phyloP scores from a whole-genome alignment of 2,888 invertebrate species.

The Polietes domitor region DNA sequence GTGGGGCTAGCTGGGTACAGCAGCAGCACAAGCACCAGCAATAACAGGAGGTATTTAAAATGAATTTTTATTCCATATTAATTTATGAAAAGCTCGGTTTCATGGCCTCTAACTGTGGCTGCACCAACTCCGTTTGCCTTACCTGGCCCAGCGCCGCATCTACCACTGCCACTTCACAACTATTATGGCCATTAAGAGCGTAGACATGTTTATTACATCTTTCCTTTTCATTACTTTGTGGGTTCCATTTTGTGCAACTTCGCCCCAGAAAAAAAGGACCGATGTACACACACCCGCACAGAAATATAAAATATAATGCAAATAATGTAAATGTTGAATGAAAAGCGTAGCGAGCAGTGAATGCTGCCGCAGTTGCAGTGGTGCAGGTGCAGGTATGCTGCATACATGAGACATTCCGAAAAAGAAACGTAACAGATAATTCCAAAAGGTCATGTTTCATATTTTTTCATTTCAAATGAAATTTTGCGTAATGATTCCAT shows the following conservation, averaged over 20 bases:
- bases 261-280: background rate
- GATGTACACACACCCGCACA: background rate
- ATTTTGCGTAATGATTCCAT: no score
- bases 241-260: slow-evolving; percentile 13
- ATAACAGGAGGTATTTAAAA: slow-evolving; percentile 43
- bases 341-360: background rate
- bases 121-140: background rate
- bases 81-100: slow-evolving; percentile 52
- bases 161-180: background rate
- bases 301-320: slow-evolving; percentile 29
- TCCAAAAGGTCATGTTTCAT: no score
- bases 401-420: no score
- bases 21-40: background rate
- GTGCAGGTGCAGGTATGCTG: background rate
- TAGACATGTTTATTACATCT: slow-evolving; percentile 36
- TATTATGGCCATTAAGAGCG: slow-evolving; percentile 42
- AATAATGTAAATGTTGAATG: slow-evolving; percentile 25
- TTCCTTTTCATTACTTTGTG: slow-evolving; percentile 36
- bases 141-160: background rate
- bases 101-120: slow-evolving; percentile 7
- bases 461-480: no score
- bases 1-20: background rate
- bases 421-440: no score
- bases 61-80: slow-evolving; percentile 47
- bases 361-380: background rate